Evolutionary conservation across 2,113 vertebrate genomes (phyloP).

Genomic region (Sciurus niger): DNA sequence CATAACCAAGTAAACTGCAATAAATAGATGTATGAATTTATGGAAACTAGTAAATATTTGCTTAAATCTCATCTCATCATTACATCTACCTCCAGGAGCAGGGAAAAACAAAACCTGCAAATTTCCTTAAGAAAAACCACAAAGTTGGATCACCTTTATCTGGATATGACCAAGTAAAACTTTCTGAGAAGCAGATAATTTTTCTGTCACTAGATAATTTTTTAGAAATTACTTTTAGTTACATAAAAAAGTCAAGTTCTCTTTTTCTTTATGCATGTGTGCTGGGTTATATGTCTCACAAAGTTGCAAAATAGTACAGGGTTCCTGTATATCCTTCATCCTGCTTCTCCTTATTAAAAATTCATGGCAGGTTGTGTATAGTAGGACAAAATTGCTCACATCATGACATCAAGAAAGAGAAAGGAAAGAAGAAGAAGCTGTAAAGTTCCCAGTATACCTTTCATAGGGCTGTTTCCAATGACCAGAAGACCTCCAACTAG

Average conservation of each 20-base stretch:
- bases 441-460: background rate
- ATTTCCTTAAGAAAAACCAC: slow-evolving; percentile 52
- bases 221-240: slow-evolving; percentile 44
- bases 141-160: slow-evolving; percentile 18
- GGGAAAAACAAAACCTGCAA: background rate
- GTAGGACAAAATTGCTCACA: background rate
- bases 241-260: slow-evolving; percentile 11
- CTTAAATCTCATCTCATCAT: background rate
- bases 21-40: background rate
- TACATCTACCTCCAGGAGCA: background rate
- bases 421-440: background rate
- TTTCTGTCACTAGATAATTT: slow-evolving; percentile 38
- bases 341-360: background rate
- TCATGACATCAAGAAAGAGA: background rate
- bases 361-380: background rate
- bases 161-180: slow-evolving; percentile 45
- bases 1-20: slow-evolving; percentile 40
- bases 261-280: background rate
- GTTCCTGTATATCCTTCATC: background rate
- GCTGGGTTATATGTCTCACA: background rate
- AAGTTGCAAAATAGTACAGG: slow-evolving; percentile 12
- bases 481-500: background rate
- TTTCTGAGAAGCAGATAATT: background rate
- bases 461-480: background rate
- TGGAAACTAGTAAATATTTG: slow-evolving; percentile 4